Percentiles rank a stretch among this genome's conserved stretches.
These are phyloP conservation scores for Ochropleura plecta DNA, from an alignment of 2,888 invertebrate genomes.

Conservation along the genomic window DNA sequence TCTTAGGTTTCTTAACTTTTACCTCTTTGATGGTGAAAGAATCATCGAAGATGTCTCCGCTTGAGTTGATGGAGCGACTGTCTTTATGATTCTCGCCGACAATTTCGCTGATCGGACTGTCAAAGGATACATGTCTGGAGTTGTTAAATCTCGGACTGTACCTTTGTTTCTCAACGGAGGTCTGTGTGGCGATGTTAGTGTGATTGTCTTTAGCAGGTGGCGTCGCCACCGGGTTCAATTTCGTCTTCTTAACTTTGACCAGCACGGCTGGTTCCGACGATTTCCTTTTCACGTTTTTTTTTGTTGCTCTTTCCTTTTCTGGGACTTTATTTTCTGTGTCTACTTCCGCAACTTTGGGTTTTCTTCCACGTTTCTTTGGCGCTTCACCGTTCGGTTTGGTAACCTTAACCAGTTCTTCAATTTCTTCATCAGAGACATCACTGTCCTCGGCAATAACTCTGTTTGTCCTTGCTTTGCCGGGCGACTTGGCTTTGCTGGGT, in stretches of 20 bases:
- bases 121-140: conserved; percentile 81
- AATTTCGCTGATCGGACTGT: conserved; percentile 82
- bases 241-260: conserved; percentile 80
- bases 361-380: conserved; percentile 66
- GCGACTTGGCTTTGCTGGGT: conserved; percentile 63
- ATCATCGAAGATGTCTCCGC: conserved; percentile 87
- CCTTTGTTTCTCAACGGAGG: conserved; percentile 77
- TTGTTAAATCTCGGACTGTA: conserved; percentile 67
- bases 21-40: conserved; percentile 82
- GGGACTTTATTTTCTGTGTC: conserved; percentile 80
- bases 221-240: conserved; percentile 80
- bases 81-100: conserved; percentile 74
- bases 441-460: conserved; percentile 55
- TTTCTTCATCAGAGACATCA: conserved; percentile 60
- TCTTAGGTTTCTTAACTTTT: conserved; percentile 81
- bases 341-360: conserved; percentile 63
- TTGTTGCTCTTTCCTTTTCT: conserved; percentile 63
- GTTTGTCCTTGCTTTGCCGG: conserved; percentile 66
- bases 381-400: conserved; percentile 61
- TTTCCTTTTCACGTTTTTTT: conserved; percentile 75
- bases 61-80: conserved; percentile 75
- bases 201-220: conserved; percentile 85
- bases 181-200: conserved; percentile 84
- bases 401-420: conserved; percentile 55
- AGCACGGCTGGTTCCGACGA: conserved; percentile 79